Evolutionary conservation across 2,113 vertebrate species (phyloP).

Genomic region (Castor canadensis): DNA sequence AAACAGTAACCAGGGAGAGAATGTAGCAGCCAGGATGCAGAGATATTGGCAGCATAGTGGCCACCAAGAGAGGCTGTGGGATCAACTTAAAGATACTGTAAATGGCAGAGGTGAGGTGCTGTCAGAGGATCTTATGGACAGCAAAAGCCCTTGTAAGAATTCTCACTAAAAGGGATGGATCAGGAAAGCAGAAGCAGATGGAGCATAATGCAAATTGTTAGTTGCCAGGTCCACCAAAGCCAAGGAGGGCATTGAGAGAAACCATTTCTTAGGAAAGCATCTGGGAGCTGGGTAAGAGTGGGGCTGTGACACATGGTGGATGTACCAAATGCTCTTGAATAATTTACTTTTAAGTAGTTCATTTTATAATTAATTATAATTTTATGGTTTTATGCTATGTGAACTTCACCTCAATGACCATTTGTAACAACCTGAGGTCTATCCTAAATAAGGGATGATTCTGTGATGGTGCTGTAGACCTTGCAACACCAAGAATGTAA

Average conservation of each 20-base stretch:
- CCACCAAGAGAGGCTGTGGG: not conserved
- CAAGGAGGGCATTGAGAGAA: accelerated
- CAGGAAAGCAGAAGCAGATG: not conserved
- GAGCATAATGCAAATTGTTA: not conserved
- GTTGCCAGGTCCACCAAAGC: not conserved
- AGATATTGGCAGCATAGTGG: not conserved
- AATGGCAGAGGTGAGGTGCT: not conserved
- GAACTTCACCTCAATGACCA: not conserved
- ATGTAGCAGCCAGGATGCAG: not conserved
- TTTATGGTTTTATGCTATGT: not conserved
- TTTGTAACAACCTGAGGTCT: not conserved
- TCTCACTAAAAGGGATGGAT: not conserved
- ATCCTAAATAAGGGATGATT: not conserved
- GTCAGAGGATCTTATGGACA: not conserved
- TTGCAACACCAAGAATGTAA: not conserved
- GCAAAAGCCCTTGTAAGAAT: not conserved
- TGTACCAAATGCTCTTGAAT: not conserved
- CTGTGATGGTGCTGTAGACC: not conserved
- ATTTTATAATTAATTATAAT: not conserved
- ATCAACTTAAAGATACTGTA: not conserved
- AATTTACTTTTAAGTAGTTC: not conserved
- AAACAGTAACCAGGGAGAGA: not conserved
- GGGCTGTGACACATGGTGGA: not conserved
- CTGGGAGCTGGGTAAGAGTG: not conserved
- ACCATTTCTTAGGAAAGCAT: not conserved